Conservation (phyloP, 2,113 vertebrate genomes). For the Dendrocopos noguchii region DNA sequence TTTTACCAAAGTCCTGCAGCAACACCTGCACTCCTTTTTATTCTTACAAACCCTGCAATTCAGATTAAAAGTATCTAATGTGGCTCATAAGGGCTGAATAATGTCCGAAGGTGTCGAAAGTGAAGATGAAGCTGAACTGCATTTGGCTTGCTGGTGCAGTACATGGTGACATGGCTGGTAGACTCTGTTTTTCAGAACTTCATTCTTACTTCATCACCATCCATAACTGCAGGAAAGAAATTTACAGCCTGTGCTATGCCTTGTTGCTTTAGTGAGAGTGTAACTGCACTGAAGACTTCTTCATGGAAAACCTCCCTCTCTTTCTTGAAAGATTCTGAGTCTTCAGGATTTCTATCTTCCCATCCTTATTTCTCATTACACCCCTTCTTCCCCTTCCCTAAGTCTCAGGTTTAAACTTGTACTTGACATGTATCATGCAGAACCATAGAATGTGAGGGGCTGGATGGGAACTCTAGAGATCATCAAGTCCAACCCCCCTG, state of each 20-base stretch:
- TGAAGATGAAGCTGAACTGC: accelerated
- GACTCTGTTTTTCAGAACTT: background rate
- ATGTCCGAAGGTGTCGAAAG: background rate
- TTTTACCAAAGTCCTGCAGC: background rate
- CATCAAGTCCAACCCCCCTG: too few relatives aligned
- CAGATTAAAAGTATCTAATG: background rate
- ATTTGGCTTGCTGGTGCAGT: background rate
- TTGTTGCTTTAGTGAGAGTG: background rate
- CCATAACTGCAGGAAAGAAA: background rate
- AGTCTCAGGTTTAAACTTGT: background rate
- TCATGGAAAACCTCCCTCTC: background rate
- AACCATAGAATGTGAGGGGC: too few relatives aligned
- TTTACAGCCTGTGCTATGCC: background rate
- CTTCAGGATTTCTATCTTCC: background rate
- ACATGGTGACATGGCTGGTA: accelerated
- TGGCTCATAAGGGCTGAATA: background rate
- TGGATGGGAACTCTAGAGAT: too few relatives aligned
- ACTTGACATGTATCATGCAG: accelerated
- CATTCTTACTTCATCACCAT: background rate
- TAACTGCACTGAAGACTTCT: background rate
- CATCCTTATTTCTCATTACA: background rate
- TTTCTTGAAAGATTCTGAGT: background rate
- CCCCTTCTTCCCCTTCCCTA: too few relatives aligned
- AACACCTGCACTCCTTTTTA: background rate
- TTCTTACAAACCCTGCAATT: background rate